Evolutionary conservation across 1,140 invertebrate genomes (phyloP).

Genomic region (Danaus plexippus): DNA sequence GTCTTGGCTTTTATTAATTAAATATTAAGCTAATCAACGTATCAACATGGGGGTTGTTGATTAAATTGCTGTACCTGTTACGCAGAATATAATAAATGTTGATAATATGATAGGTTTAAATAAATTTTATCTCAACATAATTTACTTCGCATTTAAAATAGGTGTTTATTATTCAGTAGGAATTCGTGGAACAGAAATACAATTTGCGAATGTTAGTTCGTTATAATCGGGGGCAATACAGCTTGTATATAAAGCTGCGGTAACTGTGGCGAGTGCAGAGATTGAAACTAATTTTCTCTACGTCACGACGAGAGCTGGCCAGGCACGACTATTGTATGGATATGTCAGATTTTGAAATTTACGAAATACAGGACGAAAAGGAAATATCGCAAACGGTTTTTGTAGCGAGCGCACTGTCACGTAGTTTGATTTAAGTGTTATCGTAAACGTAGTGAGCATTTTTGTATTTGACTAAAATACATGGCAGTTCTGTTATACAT

Average conservation of each 20-base stretch:
- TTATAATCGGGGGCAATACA: slow-evolving; percentile 19
- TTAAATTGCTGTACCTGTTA: no score
- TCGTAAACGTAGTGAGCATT: background rate
- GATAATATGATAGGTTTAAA: no score
- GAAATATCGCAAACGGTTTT: slow-evolving; percentile 27
- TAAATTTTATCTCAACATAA: no score
- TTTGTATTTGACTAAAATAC: no score
- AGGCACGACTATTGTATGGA: slow-evolving; percentile 30
- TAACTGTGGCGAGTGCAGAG: slow-evolving; percentile 36
- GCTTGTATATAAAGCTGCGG: slow-evolving; percentile 25
- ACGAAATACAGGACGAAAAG: slow-evolving; percentile 23
- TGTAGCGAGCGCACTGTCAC: slow-evolving; percentile 10
- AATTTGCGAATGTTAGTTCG: slow-evolving; percentile 11
- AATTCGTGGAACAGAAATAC: slow-evolving; percentile 7
- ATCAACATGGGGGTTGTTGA: no score
- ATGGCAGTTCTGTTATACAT: no score
- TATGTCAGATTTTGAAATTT: slow-evolving; percentile 35
- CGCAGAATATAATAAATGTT: no score
- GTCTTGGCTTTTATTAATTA: no score
- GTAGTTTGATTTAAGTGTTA: slow-evolving; percentile 17
- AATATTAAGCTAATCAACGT: no score
- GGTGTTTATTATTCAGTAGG: no score
- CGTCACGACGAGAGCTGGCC: slow-evolving; percentile 38
- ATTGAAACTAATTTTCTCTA: slow-evolving; percentile 62
- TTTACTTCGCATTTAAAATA: background rate